Conservation (phyloP, 2,113 vertebrate genomes). For the Oryzias celebensis region DNA sequence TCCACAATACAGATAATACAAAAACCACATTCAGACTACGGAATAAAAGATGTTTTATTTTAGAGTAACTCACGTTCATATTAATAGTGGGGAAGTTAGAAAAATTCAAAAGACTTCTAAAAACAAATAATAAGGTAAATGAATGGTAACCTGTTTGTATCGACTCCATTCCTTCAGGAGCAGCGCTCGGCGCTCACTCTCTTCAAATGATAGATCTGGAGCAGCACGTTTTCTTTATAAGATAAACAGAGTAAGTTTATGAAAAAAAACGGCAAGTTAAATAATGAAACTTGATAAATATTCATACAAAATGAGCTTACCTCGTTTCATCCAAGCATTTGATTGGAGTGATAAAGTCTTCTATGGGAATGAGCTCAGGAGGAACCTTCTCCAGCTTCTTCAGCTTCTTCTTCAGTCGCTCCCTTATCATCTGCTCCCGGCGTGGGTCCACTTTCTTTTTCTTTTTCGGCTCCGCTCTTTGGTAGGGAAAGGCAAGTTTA, state of each 20-base stretch:
- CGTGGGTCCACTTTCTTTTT: constrained; percentile 91
- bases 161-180: constrained; percentile 87
- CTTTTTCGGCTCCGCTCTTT: constrained; percentile 89
- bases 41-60: not conserved
- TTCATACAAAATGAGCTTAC: constrained; percentile 60
- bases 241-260: constrained; percentile 15
- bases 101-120: not conserved
- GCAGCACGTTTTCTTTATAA: constrained; percentile 75
- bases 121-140: no score
- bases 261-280: not conserved
- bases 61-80: constrained; percentile 8
- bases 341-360: constrained; percentile 83
- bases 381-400: constrained; percentile 86
- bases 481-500: not conserved
- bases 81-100: not conserved
- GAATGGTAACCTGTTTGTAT: constrained; percentile 77
- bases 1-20: no score
- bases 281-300: not conserved
- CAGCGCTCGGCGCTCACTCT: constrained; percentile 83
- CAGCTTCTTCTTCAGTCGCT: constrained; percentile 89
- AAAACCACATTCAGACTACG: not conserved
- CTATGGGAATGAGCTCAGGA: constrained; percentile 91
- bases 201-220: constrained; percentile 76
- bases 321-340: constrained; percentile 82
- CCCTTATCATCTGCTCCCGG: constrained; percentile 81